Conservation (phyloP, 2,113 vertebrate species). For the Murina feae region DNA sequence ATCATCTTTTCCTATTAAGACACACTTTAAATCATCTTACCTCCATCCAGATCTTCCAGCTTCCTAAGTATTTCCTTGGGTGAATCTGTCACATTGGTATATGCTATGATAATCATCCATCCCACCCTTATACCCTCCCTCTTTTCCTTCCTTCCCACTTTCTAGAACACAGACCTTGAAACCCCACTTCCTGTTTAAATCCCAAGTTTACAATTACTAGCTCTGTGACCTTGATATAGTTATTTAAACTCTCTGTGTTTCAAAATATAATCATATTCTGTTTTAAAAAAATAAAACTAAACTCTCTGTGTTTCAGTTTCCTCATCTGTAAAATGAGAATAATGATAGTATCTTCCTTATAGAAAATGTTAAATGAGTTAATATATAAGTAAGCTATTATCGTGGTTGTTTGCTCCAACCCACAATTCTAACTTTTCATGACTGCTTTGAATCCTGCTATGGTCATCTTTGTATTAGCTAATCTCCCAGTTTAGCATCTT, state of each 20-base stretch:
- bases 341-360: neutral
- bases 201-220: neutral
- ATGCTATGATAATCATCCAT: neutral
- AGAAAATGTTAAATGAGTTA: neutral
- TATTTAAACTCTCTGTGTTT: neutral
- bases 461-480: neutral
- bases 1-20: neutral
- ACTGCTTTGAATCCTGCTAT: neutral
- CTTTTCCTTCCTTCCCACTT: neutral
- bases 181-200: neutral
- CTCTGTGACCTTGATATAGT: neutral
- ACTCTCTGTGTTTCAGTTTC: neutral
- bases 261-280: too few species aligned
- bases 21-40: neutral
- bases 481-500: neutral
- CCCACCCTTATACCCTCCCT: neutral
- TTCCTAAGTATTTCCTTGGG: neutral
- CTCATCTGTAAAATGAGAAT: neutral
- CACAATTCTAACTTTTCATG: neutral
- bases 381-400: neutral
- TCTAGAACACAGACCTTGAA: neutral
- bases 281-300: too few species aligned
- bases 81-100: neutral
- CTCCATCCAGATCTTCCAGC: neutral
- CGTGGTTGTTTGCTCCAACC: neutral